Evolutionary conservation across 2,888 invertebrate species (phyloP).

Genomic region (Eristalinus aeneus): DNA sequence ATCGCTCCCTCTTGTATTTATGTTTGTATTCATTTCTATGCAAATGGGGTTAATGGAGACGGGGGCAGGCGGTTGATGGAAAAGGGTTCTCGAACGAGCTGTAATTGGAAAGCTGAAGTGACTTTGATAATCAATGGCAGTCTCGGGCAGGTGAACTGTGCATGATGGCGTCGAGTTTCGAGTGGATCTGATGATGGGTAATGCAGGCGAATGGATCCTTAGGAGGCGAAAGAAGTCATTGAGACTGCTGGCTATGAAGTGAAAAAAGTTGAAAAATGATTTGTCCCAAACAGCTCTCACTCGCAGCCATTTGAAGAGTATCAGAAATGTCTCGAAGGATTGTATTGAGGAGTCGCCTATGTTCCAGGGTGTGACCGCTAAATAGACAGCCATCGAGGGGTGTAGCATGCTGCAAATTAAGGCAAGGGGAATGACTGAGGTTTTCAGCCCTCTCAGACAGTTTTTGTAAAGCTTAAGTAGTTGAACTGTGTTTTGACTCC

Average conservation of each 20-base stretch:
- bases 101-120: background rate
- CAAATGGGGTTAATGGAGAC: slow-evolving; percentile 66
- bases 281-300: too few species aligned
- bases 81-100: slow-evolving; percentile 48
- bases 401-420: too few species aligned
- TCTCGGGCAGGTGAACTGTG: background rate
- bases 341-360: too few species aligned
- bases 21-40: slow-evolving; percentile 60
- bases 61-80: slow-evolving; percentile 24
- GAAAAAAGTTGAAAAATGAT: background rate
- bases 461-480: too few species aligned
- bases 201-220: background rate
- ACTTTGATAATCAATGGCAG: background rate
- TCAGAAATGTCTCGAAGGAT: too few species aligned
- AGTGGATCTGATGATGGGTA: too few species aligned
- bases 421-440: too few species aligned
- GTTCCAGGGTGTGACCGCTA: too few species aligned
- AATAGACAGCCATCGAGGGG: too few species aligned
- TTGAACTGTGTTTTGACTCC: too few species aligned
- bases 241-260: background rate
- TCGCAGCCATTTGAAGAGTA: too few species aligned
- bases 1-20: background rate
- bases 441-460: too few species aligned
- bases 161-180: background rate
- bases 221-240: background rate